A percentile compares a stretch with the other conserved stretches of the same genome.
phyloP scores from a whole-genome alignment of 30 jellyfish, hydroid and myxozoan species.

The Hydractinia echinata region DNA sequence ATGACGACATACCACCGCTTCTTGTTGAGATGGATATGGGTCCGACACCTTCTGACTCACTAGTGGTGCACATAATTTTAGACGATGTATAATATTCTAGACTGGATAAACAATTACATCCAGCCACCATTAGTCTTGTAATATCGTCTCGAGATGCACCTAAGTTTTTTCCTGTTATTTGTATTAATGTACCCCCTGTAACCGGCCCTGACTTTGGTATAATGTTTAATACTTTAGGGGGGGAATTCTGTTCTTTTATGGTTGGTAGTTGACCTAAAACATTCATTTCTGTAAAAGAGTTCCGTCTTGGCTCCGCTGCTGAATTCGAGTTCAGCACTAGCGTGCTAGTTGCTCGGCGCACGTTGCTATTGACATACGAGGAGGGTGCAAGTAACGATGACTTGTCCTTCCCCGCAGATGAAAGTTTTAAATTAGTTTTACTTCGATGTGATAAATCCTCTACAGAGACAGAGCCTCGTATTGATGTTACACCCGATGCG shows the following conservation, averaged over 20 bases:
- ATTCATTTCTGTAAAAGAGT: slow-evolving; percentile 13
- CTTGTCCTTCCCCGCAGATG: not conserved
- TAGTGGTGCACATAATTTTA: slow-evolving; percentile 78
- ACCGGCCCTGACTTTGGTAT: slow-evolving; percentile 80
- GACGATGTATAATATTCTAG: slow-evolving; percentile 57
- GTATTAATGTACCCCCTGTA: slow-evolving; percentile 77
- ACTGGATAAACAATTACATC: slow-evolving; percentile 61
- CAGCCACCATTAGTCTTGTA: slow-evolving; percentile 59
- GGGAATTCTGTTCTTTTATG: slow-evolving; percentile 34
- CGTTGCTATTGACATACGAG: not conserved
- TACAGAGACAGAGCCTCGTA: slow-evolving; percentile 81
- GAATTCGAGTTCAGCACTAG: not conserved
- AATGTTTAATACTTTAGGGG: slow-evolving; percentile 57
- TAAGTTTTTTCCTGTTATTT: slow-evolving; percentile 64
- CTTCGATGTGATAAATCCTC: slow-evolving; percentile 49
- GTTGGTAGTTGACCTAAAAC: slow-evolving; percentile 19
- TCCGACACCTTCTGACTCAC: slow-evolving; percentile 63
- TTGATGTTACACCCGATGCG: slow-evolving; percentile 53
- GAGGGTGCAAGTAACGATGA: slow-evolving; percentile 25
- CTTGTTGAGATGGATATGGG: slow-evolving; percentile 57
- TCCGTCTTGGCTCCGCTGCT: slow-evolving; percentile 15
- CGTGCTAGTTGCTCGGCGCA: slow-evolving; percentile 4
- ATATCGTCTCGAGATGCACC: slow-evolving; percentile 64
- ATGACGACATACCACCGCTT: slow-evolving; percentile 70
- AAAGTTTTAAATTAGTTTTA: not conserved